Base-by-base conservation (phyloP, 2,888 invertebrate species). In the Malthinus flaveolus region DNA sequence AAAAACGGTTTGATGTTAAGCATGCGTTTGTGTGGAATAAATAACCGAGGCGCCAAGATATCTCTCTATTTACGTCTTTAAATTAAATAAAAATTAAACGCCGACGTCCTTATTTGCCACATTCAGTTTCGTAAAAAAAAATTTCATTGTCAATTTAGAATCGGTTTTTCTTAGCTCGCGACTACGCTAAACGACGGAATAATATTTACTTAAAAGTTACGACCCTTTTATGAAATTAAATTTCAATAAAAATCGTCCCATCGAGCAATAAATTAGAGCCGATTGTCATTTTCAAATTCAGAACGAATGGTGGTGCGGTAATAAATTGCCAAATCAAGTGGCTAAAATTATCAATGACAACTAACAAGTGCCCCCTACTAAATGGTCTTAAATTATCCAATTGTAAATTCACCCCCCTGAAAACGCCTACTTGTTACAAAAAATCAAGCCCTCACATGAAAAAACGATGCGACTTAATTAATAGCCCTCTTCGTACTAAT, bases 381-480 rank as follows among this genome's bases (percentile, higher is more conserved):
- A 63, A 63, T 60, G 56, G 59, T 61, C 63, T 60, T 63, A 64
- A 65, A 64, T 66, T 66, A 64, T 61, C 62, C 58, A 62, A 65
- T 65, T 59, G 63, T 57, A 32, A 50, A 62, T 59, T 47, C 64
- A 55, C 59, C 59, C 59, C 46, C 33, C 9, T 12, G 37, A 45
- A 39, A 42, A 47, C 61, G 54, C 59, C 65, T 47, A 61, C 59
- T 56, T 44, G 53, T 59, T 57, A 60, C 57, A 59, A 58, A 52
- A 56, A 56, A 56, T 56, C 51, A 47, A 49, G 48, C 66, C 66
- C 64, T 64, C 63, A 23, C 23, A 64, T 64, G 58, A 56, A 66
- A 62, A 63, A 59, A 58, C 63, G 63, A 60, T 58, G 62, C 59
- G 62, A 62, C 66, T 69, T 69, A 68, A 69, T 69, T 69, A 68